Evolutionary conservation across 2,113 vertebrate genomes (phyloP).

Genomic region (Varanus komodoensis): DNA sequence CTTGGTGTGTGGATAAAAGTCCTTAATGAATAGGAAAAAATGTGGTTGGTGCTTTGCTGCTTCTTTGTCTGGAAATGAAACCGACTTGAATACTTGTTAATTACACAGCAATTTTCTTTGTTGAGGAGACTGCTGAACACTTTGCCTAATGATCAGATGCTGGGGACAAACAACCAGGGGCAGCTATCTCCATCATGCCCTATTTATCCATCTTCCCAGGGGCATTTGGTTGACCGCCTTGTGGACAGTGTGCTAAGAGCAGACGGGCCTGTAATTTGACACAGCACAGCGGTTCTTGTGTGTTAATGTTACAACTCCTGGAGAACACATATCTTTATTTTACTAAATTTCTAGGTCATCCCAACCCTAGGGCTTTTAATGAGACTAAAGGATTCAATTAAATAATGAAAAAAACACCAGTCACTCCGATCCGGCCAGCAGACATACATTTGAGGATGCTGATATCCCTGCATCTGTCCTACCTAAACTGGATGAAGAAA

Average conservation of each 20-base stretch:
- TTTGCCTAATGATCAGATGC: slow-evolving; percentile 31
- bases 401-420: not conserved
- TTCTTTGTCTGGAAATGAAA: slow-evolving; percentile 38
- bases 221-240: not conserved
- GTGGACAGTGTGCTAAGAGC: not conserved
- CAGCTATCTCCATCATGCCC: slow-evolving; percentile 18
- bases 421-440: not conserved
- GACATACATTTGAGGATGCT: not conserved
- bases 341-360: slow-evolving; percentile 13
- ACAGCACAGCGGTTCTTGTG: not conserved
- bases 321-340: not conserved
- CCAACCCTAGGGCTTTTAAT: not conserved
- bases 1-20: slow-evolving; percentile 4
- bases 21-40: slow-evolving; percentile 18
- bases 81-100: slow-evolving; percentile 38
- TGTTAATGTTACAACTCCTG: not conserved
- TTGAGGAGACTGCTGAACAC: slow-evolving; percentile 11
- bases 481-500: not conserved
- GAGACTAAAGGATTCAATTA: not conserved
- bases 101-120: slow-evolving; percentile 30
- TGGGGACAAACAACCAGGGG: slow-evolving; percentile 21
- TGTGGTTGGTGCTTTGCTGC: slow-evolving; percentile 10
- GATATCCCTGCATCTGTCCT: not conserved
- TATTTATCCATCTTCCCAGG: slow-evolving; percentile 12
- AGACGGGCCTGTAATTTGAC: not conserved